Evolutionary conservation across 2,888 invertebrate species (phyloP).

Genomic region (Drosophila incognita): DNA sequence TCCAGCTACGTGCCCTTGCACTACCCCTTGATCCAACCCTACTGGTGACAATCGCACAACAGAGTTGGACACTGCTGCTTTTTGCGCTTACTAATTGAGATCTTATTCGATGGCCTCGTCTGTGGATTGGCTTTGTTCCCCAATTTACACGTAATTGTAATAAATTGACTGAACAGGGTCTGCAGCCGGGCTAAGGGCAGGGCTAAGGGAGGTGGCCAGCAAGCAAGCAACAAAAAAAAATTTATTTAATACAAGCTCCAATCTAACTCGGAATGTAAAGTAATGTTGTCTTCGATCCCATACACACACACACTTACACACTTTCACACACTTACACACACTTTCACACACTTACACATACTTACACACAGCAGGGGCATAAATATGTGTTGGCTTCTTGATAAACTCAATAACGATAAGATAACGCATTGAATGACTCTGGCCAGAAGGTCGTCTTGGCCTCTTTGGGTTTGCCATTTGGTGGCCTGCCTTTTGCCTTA

Average conservation of each 20-base stretch:
- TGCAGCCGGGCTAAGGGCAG: not conserved
- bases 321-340: not conserved
- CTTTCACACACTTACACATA: not conserved
- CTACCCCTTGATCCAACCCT: not conserved
- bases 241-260: constrained; percentile 17
- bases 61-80: constrained; percentile 17
- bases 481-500: not conserved
- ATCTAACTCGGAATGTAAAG: constrained; percentile 5
- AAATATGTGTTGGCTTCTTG: constrained; percentile 42
- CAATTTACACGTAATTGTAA: constrained; percentile 80
- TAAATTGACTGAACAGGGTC: constrained; percentile 61
- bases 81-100: constrained; percentile 42
- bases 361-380: constrained; percentile 24
- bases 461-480: not conserved
- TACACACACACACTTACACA: not conserved
- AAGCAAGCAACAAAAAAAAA: constrained; percentile 8
- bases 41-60: constrained; percentile 31
- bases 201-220: not conserved
- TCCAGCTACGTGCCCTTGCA: not conserved
- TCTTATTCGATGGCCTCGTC: constrained; percentile 44
- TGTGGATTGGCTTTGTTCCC: constrained; percentile 69
- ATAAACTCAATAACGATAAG: constrained; percentile 68
- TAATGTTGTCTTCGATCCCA: constrained; percentile 23
- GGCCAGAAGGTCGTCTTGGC: not conserved
- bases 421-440: constrained; percentile 47